phyloP scores from a whole-genome alignment of 2,113 vertebrate genomes.

The Pyrgilauda ruficollis region DNA sequence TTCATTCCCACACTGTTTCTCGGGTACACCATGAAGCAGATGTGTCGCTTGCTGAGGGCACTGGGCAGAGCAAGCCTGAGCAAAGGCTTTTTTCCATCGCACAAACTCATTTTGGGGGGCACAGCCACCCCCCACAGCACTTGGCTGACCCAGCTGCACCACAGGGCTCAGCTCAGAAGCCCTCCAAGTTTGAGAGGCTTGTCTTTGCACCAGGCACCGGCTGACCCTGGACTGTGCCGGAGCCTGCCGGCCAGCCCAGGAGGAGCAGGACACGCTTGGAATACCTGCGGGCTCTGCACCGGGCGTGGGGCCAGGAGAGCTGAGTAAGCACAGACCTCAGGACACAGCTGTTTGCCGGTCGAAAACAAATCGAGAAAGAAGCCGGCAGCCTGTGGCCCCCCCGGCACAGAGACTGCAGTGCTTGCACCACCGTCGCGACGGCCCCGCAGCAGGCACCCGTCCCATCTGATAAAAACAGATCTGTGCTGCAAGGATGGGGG shows the following conservation, averaged over 20 bases:
- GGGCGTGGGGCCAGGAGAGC: neutral
- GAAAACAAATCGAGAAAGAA: neutral
- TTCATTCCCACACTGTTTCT: neutral
- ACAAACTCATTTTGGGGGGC: neutral
- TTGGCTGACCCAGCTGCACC: rapidly evolving
- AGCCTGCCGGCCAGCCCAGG: neutral
- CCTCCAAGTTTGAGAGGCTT: neutral
- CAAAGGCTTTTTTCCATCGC: rapidly evolving
- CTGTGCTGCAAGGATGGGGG: neutral
- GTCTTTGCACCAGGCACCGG: neutral
- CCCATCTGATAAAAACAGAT: slow-evolving; percentile 33
- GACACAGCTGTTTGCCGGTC: slow-evolving; percentile 6
- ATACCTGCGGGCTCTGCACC: neutral
- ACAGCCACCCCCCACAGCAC: neutral
- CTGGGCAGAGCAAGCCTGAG: neutral
- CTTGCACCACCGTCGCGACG: neutral
- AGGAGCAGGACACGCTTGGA: neutral
- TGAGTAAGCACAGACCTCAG: slow-evolving; percentile 14
- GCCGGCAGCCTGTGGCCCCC: neutral
- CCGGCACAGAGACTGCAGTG: neutral
- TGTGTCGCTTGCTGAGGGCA: neutral
- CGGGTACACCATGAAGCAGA: neutral
- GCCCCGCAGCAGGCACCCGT: neutral
- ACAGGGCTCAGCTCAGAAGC: neutral
- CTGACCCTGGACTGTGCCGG: neutral